A percentile compares a stretch with the other conserved stretches of the same genome.
These are phyloP conservation scores for Pseudomugil tenellus DNA, from an alignment of 2,797 vertebrate genomes.

Conservation along the genomic window DNA sequence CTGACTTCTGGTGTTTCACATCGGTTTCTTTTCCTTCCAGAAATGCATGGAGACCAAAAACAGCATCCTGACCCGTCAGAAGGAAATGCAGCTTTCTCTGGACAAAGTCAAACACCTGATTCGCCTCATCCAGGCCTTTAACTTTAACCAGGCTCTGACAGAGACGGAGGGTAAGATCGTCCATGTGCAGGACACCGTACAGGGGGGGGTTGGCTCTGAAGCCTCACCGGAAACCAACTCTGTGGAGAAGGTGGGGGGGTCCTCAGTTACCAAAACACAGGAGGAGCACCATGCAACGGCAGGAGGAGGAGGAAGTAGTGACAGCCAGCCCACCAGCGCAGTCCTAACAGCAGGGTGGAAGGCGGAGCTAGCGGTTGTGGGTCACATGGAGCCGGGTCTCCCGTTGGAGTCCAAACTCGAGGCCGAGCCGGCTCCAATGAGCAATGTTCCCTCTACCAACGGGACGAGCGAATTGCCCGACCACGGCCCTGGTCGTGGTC, in stretches of 20 bases:
- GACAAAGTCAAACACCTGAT: constrained; percentile 97
- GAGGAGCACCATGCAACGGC: constrained; percentile 30
- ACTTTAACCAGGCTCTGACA: constrained; percentile 89
- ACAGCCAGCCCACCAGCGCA: not conserved
- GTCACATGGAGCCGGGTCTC: constrained; percentile 28
- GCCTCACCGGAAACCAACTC: constrained; percentile 27
- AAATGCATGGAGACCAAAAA: constrained; percentile 99
- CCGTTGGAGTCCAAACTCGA: constrained; percentile 44
- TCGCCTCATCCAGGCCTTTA: constrained; percentile 96
- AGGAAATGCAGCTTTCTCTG: constrained; percentile 97
- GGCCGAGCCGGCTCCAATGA: constrained; percentile 34
- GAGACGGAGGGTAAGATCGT: constrained; percentile 71
- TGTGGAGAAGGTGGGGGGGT: constrained; percentile 37
- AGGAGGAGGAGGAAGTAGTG: constrained; percentile 21
- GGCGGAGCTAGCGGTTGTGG: constrained; percentile 20
- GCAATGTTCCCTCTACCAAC: constrained; percentile 58
- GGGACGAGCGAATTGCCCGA: constrained; percentile 54
- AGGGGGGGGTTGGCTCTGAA: constrained; percentile 1
- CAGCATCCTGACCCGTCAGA: constrained; percentile 93
- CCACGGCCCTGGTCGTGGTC: constrained; percentile 29
- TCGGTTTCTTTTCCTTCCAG: constrained; percentile 70
- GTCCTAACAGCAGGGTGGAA: constrained; percentile 20
- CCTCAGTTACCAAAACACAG: constrained; percentile 8
- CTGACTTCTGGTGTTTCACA: constrained; percentile 10
- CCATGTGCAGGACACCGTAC: constrained; percentile 45